Conservation (phyloP, 2,113 vertebrate genomes). For the Brienomyrus brachyistius region DNA sequence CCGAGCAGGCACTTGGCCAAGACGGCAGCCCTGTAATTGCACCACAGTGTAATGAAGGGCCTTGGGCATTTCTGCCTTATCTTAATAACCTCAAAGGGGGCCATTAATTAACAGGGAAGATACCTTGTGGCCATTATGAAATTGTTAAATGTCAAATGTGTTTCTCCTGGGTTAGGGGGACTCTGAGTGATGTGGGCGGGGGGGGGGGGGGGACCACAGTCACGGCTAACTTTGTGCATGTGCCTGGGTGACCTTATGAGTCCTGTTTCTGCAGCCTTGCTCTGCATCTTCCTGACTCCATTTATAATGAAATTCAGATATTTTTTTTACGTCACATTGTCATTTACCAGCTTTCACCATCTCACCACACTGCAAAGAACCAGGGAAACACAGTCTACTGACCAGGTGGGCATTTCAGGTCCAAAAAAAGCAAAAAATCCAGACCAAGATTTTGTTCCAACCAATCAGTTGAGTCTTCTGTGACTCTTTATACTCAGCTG, state of each 20-base stretch:
- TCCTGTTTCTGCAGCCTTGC: background rate
- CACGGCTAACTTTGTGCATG: conserved; percentile 37
- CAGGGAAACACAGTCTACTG: background rate
- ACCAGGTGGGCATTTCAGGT: background rate
- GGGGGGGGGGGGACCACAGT: conserved; percentile 51
- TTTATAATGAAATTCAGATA: background rate
- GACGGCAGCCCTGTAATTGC: conserved; percentile 62
- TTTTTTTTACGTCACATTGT: background rate
- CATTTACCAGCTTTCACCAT: background rate
- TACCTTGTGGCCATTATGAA: conserved; percentile 32
- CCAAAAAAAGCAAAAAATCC: background rate
- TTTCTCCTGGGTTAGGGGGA: conserved; percentile 57
- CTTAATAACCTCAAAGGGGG: conserved; percentile 73
- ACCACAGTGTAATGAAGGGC: conserved; percentile 69
- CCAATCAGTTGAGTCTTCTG: background rate
- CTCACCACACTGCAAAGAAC: background rate
- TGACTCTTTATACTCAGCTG: background rate
- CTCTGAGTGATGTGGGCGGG: conserved; percentile 51
- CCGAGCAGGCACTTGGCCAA: conserved; percentile 62
- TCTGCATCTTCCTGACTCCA: background rate
- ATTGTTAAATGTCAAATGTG: conserved; percentile 57
- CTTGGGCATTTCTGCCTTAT: conserved; percentile 74
- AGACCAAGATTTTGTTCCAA: background rate
- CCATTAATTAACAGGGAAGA: conserved; percentile 60
- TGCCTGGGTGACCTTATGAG: background rate